These are phyloP conservation scores for Liparis tanakae DNA, from an alignment of 2,797 vertebrate genomes.

Conservation along the genomic window DNA sequence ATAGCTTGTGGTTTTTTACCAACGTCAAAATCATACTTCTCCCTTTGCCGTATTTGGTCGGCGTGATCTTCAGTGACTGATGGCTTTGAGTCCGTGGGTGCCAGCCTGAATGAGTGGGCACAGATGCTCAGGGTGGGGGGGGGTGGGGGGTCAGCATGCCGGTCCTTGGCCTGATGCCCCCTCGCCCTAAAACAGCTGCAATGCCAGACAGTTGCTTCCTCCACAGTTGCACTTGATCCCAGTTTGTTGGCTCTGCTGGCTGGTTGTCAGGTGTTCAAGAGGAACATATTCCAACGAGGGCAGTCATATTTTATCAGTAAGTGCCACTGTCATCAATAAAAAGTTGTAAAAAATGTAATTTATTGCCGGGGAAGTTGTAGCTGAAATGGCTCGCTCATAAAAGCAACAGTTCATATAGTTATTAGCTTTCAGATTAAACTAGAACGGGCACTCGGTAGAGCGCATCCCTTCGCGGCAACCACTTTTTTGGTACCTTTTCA, in stretches of 20 bases:
- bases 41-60: constrained; percentile 49
- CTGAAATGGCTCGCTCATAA: constrained; percentile 2
- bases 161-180: constrained; percentile 51
- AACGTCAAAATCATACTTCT: constrained; percentile 51
- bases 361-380: neutral
- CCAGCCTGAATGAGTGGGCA: constrained; percentile 54
- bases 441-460: too few relatives aligned
- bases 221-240: constrained; percentile 42
- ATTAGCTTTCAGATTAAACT: neutral
- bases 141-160: constrained; percentile 55
- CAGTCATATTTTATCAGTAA: constrained; percentile 36
- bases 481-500: too few relatives aligned
- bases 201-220: constrained; percentile 51
- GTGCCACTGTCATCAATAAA: constrained; percentile 17
- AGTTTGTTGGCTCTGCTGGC: constrained; percentile 38
- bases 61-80: constrained; percentile 56
- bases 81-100: constrained; percentile 51
- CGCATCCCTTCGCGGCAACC: too few relatives aligned
- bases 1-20: constrained; percentile 63
- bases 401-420: neutral
- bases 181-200: constrained; percentile 73
- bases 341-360: constrained; percentile 21
- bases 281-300: constrained; percentile 49
- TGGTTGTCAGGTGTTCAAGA: constrained; percentile 32
- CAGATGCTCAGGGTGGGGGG: constrained; percentile 51